Evolutionary conservation across 2,797 vertebrate genomes (phyloP).

Genomic region (Sus cebifrons): DNA sequence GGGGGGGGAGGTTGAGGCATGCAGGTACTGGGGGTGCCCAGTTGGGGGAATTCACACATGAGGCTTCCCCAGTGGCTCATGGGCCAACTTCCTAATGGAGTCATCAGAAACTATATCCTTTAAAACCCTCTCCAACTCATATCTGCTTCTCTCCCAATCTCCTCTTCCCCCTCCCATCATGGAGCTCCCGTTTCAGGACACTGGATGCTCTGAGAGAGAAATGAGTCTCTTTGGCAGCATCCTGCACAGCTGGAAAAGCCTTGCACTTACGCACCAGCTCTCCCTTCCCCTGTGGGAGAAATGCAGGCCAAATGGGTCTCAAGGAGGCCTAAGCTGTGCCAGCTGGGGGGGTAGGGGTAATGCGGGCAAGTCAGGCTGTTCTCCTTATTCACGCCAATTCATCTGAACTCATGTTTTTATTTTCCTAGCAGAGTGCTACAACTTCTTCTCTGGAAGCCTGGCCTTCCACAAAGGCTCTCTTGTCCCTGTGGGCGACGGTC

Average conservation of each 20-base stretch:
- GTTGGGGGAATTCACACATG: not conserved
- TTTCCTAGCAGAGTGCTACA: not conserved
- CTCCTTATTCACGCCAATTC: conserved; percentile 9
- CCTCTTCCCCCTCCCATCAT: not conserved
- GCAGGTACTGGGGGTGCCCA: not conserved
- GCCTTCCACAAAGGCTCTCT: conserved; percentile 1
- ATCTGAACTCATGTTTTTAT: not conserved
- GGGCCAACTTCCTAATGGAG: not conserved
- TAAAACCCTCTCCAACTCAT: not conserved
- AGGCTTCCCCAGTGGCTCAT: not conserved
- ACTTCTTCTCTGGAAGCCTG: conserved; percentile 29
- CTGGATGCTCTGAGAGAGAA: not conserved
- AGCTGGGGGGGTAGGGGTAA: not conserved
- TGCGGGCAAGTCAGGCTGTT: not conserved
- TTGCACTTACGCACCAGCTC: not conserved
- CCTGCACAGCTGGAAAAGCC: not conserved
- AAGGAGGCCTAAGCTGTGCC: not conserved
- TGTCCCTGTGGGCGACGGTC: not conserved
- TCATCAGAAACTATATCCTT: not conserved
- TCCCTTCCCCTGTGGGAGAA: not conserved
- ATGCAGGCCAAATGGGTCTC: not conserved
- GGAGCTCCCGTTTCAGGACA: not conserved
- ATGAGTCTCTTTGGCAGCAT: not conserved
- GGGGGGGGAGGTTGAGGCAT: not conserved
- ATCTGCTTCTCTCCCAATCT: not conserved